Conservation (phyloP, 2,888 invertebrate species). For the Nasonovia ribisnigri region DNA sequence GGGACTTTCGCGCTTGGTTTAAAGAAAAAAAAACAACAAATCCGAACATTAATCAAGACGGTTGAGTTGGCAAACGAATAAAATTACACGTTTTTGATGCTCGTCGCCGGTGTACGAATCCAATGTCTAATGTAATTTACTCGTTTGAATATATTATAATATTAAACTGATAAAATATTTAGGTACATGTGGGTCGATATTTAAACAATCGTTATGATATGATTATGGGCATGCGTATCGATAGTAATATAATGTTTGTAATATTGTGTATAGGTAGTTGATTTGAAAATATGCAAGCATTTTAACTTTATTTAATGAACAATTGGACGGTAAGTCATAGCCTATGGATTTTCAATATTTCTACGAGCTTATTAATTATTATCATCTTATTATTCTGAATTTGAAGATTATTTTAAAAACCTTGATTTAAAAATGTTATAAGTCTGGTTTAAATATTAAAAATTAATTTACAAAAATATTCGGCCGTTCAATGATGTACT, state of each 20-base stretch:
- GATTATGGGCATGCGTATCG: background rate
- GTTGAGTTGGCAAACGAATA: conserved; percentile 53
- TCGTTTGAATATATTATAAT: background rate
- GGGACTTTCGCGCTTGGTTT: conserved; percentile 20
- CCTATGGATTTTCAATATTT: background rate
- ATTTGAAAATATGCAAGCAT: background rate
- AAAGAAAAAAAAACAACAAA: conserved; percentile 33
- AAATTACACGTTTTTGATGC: conserved; percentile 10
- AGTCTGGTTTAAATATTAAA: background rate
- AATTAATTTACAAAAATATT: background rate
- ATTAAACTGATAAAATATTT: background rate
- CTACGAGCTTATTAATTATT: background rate
- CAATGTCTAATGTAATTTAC: background rate
- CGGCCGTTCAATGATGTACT: background rate
- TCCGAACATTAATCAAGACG: conserved; percentile 63
- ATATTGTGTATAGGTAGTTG: background rate
- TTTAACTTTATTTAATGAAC: background rate
- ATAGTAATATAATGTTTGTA: no score
- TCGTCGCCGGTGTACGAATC: background rate
- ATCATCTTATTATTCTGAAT: background rate
- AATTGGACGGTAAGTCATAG: background rate
- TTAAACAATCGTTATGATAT: background rate
- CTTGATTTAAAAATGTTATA: background rate
- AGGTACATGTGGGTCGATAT: background rate
- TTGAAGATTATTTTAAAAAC: background rate